Evolutionary conservation across 2,113 vertebrate genomes (phyloP).

Genomic region (Furnarius figulus): DNA sequence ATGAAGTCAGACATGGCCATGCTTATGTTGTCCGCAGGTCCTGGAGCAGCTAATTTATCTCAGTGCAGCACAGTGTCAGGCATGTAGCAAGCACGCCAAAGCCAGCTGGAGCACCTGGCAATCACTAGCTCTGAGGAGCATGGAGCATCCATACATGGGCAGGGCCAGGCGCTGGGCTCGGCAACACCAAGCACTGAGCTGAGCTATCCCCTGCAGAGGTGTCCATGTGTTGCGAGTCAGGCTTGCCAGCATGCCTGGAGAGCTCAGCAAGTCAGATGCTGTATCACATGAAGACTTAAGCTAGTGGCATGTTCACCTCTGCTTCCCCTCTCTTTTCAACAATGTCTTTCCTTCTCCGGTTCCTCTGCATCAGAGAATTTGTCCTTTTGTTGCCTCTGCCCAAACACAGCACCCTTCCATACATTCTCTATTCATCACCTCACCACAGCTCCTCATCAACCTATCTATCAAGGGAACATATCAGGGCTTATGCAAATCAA

Average conservation of each 20-base stretch:
- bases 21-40: background rate
- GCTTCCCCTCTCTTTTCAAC: background rate
- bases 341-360: background rate
- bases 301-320: background rate
- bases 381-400: background rate
- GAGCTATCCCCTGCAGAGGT: fast-evolving
- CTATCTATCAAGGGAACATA: background rate
- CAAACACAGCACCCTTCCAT: background rate
- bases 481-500: background rate
- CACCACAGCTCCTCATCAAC: background rate
- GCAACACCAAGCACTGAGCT: fast-evolving
- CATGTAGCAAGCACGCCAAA: background rate
- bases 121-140: background rate
- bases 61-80: background rate
- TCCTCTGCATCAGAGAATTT: background rate
- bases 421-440: background rate
- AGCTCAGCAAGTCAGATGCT: background rate
- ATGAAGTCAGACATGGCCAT: background rate
- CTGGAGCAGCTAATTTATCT: background rate
- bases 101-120: background rate
- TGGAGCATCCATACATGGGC: fast-evolving
- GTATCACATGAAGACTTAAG: background rate
- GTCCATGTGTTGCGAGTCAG: fast-evolving
- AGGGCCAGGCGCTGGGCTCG: background rate
- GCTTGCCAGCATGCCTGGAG: background rate